These are phyloP conservation scores for Frankliniella fusca DNA, from an alignment of 2,888 invertebrate species.

Conservation along the genomic window DNA sequence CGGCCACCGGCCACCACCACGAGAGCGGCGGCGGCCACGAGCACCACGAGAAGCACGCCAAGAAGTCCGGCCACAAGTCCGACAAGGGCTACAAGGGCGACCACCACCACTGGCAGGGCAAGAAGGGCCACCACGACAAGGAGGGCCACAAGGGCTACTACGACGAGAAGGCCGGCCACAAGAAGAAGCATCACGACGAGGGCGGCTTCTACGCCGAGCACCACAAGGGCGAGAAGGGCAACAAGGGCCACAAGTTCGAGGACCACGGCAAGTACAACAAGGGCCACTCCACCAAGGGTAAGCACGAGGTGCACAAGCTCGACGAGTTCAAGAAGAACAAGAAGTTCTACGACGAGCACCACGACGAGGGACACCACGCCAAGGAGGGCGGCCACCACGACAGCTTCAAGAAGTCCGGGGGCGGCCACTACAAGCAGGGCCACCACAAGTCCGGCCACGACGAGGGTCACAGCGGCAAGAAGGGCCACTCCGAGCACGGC, in stretches of 20 bases:
- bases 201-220: slow-evolving; percentile 62
- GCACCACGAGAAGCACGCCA: slow-evolving; percentile 60
- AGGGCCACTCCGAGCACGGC: slow-evolving; percentile 75
- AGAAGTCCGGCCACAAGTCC: slow-evolving; percentile 64
- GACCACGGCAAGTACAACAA: slow-evolving; percentile 74
- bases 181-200: slow-evolving; percentile 60
- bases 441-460: slow-evolving; percentile 72
- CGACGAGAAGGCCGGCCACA: slow-evolving; percentile 59
- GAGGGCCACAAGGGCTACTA: slow-evolving; percentile 59
- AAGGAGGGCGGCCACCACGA: slow-evolving; percentile 76
- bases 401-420: slow-evolving; percentile 65
- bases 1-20: slow-evolving; percentile 52
- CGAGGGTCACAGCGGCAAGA: slow-evolving; percentile 73
- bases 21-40: slow-evolving; percentile 65
- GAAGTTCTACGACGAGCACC: slow-evolving; percentile 80
- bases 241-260: slow-evolving; percentile 61
- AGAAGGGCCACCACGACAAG: slow-evolving; percentile 71
- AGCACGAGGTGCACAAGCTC: slow-evolving; percentile 77
- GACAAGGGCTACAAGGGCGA: slow-evolving; percentile 68
- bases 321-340: slow-evolving; percentile 84
- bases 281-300: slow-evolving; percentile 80
- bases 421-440: slow-evolving; percentile 75
- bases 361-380: slow-evolving; percentile 74
- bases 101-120: slow-evolving; percentile 63
- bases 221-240: slow-evolving; percentile 63